Evolutionary conservation across 2,113 vertebrate genomes (phyloP).

Genomic region (Entosphenus tridentatus): DNA sequence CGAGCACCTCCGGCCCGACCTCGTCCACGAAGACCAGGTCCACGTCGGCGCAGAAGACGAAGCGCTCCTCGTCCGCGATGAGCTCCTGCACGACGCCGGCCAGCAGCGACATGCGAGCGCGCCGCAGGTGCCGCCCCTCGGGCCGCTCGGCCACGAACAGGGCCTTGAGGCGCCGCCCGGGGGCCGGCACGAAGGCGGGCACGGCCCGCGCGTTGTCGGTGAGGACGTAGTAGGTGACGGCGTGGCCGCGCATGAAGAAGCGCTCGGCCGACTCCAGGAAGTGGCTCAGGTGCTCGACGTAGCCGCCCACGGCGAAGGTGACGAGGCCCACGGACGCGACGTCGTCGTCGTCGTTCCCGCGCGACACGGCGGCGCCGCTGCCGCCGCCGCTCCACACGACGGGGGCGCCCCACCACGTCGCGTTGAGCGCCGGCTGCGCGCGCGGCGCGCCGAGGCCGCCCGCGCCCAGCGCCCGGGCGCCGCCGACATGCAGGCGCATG

Average conservation of each 20-base stretch:
- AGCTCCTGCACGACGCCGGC: constrained; percentile 16
- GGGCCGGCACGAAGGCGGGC: constrained; percentile 13
- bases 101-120: constrained; percentile 21
- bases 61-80: constrained; percentile 19
- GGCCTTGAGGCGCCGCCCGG: constrained; percentile 18
- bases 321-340: constrained; percentile 20
- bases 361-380: too few relatives aligned
- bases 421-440: too few relatives aligned
- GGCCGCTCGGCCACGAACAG: constrained; percentile 21
- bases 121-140: constrained; percentile 21
- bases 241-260: constrained; percentile 28
- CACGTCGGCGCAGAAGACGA: constrained; percentile 28
- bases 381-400: too few relatives aligned
- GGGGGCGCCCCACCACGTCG: too few relatives aligned
- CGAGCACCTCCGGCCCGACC: constrained; percentile 27
- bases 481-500: too few relatives aligned
- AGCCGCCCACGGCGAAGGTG: constrained; percentile 29
- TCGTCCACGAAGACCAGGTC: constrained; percentile 27
- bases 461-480: too few relatives aligned
- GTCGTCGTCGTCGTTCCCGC: too few relatives aligned
- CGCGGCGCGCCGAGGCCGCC: too few relatives aligned
- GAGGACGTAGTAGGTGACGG: constrained; percentile 30
- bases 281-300: constrained; percentile 17
- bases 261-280: constrained; percentile 32
- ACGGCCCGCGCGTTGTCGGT: constrained; percentile 19